phyloP scores from a whole-genome alignment of 2,888 invertebrate genomes.

The Amiota minor region DNA sequence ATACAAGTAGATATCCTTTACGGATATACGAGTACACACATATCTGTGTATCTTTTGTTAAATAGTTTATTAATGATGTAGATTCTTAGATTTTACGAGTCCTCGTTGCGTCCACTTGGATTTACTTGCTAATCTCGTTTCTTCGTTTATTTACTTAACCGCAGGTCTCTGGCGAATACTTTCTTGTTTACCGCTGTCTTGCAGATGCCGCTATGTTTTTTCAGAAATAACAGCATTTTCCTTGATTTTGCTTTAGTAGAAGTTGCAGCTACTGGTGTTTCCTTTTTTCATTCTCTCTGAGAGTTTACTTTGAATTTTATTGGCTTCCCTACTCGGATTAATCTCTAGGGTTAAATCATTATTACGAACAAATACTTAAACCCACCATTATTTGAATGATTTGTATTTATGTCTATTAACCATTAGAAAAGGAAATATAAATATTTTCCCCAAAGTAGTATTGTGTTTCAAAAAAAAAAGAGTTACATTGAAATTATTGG shows the following conservation, averaged over 20 bases:
- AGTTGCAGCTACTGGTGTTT: constrained; percentile 33
- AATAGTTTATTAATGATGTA: no score
- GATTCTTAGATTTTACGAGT: no score
- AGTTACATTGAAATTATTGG: no score
- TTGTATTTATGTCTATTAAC: no score
- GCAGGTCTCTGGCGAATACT: background rate
- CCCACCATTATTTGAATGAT: no score
- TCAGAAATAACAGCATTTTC: constrained; percentile 59
- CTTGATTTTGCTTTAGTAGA: constrained; percentile 2
- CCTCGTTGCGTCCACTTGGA: no score
- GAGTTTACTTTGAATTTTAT: background rate
- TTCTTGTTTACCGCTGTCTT: constrained; percentile 14
- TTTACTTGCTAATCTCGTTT: background rate
- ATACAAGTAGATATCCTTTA: no score
- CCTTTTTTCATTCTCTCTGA: background rate
- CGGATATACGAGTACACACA: no score
- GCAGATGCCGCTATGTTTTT: constrained; percentile 60
- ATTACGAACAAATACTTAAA: background rate
- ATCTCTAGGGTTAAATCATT: constrained; percentile 5
- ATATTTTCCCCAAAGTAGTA: no score
- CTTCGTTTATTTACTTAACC: background rate
- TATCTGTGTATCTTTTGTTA: no score
- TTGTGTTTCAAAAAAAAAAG: no score
- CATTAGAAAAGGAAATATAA: no score
- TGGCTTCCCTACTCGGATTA: background rate